Evolutionary conservation across 2,888 invertebrate species (phyloP).

Genomic region (Cacoxenus indagator): DNA sequence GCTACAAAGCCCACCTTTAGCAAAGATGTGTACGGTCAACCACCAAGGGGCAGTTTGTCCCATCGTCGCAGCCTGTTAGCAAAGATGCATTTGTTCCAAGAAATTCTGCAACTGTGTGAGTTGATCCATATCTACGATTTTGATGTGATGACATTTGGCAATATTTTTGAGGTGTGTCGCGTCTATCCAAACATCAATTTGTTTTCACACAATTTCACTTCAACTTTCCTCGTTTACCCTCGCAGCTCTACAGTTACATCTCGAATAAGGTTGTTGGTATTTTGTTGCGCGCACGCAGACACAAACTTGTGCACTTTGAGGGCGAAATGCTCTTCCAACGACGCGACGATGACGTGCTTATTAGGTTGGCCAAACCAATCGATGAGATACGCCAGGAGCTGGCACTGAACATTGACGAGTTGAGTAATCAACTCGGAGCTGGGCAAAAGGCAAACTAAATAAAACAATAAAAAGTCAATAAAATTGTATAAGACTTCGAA

Average conservation of each 20-base stretch:
- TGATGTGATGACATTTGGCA: conserved; percentile 39
- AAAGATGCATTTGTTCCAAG: conserved; percentile 39
- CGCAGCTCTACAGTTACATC: conserved; percentile 88
- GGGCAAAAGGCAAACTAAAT: neutral
- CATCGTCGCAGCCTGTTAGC: conserved; percentile 44
- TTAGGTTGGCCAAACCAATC: conserved; percentile 83
- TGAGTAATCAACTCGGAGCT: conserved; percentile 38
- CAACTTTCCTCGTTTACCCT: neutral
- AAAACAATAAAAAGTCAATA: neutral
- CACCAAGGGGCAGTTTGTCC: conserved; percentile 50
- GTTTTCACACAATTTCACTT: neutral
- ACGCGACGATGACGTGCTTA: conserved; percentile 89
- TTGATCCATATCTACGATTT: neutral
- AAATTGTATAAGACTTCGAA: neutral
- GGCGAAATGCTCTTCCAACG: conserved; percentile 94
- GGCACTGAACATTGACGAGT: conserved; percentile 74
- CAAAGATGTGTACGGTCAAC: conserved; percentile 42
- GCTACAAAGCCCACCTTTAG: conserved; percentile 38
- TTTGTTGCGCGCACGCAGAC: conserved; percentile 88
- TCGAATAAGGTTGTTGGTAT: conserved; percentile 95
- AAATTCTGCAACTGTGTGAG: conserved; percentile 48
- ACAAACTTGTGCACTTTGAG: conserved; percentile 88
- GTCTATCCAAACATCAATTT: neutral
- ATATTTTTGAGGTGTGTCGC: conserved; percentile 43
- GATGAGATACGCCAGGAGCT: conserved; percentile 78